A percentile compares a stretch with the other conserved stretches of the same genome.
These are phyloP conservation scores for Imbricaverruca yamaguchii DNA, from an alignment of 2,888 invertebrate genomes.

Conservation along the genomic window DNA sequence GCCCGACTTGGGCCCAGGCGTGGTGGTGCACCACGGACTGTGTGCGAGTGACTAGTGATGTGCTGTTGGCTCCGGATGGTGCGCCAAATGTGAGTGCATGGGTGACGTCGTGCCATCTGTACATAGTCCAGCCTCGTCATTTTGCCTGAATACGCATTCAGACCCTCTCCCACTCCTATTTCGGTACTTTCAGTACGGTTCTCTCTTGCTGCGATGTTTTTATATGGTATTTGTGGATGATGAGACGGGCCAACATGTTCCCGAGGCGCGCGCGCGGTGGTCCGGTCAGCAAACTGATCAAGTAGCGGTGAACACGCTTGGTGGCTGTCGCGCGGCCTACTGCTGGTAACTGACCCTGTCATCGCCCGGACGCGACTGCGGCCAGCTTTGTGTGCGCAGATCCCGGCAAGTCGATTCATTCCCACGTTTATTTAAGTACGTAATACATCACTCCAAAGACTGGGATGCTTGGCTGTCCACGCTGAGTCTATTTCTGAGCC, in stretches of 20 bases:
- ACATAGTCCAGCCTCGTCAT: neutral
- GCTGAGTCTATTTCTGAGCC: neutral
- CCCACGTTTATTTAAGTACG: neutral
- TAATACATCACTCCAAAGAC: neutral
- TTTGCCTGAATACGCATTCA: no score
- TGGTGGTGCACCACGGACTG: no score
- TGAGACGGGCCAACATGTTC: neutral
- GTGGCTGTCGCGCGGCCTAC: no score
- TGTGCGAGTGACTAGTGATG: no score
- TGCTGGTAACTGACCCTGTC: no score
- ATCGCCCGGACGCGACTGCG: no score
- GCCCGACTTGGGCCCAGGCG: no score
- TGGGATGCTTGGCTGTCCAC: neutral
- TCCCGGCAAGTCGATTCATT: neutral
- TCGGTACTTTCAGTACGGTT: neutral
- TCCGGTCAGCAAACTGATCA: neutral
- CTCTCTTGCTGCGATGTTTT: neutral
- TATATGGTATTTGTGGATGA: neutral
- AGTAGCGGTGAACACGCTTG: no score
- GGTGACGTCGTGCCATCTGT: constrained; percentile 20
- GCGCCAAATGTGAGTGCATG: neutral
- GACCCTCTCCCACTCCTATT: neutral
- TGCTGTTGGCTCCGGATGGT: no score
- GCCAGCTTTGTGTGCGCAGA: neutral
- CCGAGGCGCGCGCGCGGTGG: neutral